Evolutionary conservation across 1,140 invertebrate species (phyloP).

Genomic region (Drosophila leontia): DNA sequence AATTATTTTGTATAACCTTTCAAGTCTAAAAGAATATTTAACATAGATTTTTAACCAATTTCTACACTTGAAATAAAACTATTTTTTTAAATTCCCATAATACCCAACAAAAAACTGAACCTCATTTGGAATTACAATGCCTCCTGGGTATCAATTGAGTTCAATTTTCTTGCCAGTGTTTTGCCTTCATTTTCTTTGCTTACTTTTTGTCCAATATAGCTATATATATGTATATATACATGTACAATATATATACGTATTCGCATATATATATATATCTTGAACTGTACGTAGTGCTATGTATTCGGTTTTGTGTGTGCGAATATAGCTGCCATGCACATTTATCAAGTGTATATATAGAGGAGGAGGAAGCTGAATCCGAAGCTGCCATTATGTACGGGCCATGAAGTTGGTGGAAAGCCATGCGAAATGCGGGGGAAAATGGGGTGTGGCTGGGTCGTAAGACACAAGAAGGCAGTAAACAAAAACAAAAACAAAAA

Average conservation of each 20-base stretch:
- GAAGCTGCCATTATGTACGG: conserved; percentile 55
- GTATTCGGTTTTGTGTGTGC: conserved; percentile 29
- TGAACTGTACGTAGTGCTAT: conserved; percentile 44
- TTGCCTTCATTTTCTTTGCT: conserved; percentile 56
- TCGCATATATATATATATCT: conserved; percentile 15
- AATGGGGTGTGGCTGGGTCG: conserved; percentile 26
- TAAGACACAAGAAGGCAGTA: conserved; percentile 73
- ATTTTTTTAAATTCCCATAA: no score
- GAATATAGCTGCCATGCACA: conserved; percentile 47
- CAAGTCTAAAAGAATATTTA: background rate
- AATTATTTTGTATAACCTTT: background rate
- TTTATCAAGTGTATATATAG: conserved; percentile 57
- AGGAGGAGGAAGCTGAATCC: conserved; percentile 57
- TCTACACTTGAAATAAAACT: background rate
- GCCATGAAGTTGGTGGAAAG: conserved; percentile 26
- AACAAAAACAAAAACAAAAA: conserved; percentile 73
- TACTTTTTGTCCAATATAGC: conserved; percentile 60
- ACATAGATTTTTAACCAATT: background rate
- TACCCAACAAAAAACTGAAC: background rate
- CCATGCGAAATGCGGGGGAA: background rate
- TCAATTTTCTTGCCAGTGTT: conserved; percentile 46
- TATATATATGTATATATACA: conserved; percentile 49
- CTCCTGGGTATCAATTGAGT: conserved; percentile 50
- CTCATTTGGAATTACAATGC: background rate
- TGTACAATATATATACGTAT: conserved; percentile 39